These are phyloP conservation scores for Diarsia brunnea DNA, from an alignment of 2,888 invertebrate species.

Conservation along the genomic window DNA sequence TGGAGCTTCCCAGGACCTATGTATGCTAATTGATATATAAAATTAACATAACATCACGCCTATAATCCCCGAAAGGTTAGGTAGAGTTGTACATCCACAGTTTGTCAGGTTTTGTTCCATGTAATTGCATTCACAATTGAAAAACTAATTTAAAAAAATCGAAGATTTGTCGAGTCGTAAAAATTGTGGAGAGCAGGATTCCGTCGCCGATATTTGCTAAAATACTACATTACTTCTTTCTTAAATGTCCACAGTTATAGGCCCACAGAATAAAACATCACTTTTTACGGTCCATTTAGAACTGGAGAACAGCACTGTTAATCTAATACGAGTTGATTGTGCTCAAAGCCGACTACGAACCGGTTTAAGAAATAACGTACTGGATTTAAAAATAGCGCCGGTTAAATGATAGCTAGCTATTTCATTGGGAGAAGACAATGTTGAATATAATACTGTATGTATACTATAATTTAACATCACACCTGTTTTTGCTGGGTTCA, in stretches of 20 bases:
- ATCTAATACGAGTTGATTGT: conserved; percentile 41
- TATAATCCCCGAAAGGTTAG: too few species aligned
- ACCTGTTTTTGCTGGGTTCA: fast-evolving
- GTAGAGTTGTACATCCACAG: too few species aligned
- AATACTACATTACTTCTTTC: neutral
- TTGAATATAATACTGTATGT: neutral
- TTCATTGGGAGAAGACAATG: conserved; percentile 22
- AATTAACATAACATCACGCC: too few species aligned
- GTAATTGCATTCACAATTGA: too few species aligned
- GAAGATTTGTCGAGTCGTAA: neutral
- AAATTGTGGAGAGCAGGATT: neutral
- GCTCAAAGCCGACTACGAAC: conserved; percentile 31
- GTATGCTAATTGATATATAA: too few species aligned
- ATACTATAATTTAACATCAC: neutral
- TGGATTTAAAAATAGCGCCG: conserved; percentile 57
- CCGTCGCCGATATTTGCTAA: neutral
- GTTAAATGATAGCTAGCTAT: conserved; percentile 40
- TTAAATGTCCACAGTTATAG: neutral
- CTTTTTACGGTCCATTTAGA: conserved; percentile 18
- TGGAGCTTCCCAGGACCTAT: neutral
- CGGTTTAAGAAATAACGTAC: conserved; percentile 52
- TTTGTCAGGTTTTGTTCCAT: too few species aligned
- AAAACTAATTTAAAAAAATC: neutral
- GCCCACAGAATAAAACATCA: conserved; percentile 4
- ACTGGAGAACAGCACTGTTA: conserved; percentile 35